Evolutionary conservation across 2,888 invertebrate genomes (phyloP).

Genomic region (Synanthedon formicaeformis): DNA sequence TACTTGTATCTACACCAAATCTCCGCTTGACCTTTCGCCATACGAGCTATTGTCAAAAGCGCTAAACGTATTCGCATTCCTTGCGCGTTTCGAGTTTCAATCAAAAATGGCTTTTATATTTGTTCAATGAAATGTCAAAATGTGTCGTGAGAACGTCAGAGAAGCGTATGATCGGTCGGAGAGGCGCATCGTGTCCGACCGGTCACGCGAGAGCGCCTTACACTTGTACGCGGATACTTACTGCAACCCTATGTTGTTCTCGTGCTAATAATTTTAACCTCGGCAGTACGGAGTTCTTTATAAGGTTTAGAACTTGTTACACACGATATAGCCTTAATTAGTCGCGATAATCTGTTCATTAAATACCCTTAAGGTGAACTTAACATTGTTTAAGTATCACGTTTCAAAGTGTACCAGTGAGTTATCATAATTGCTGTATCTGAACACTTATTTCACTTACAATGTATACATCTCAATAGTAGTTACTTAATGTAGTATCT

Average conservation of each 20-base stretch:
- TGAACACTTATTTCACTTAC: no score
- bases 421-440: no score
- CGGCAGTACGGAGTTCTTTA: slow-evolving; percentile 16
- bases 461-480: no score
- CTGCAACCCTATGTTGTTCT: slow-evolving; percentile 21
- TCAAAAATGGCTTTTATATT: slow-evolving; percentile 62
- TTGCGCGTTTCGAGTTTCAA: slow-evolving; percentile 34
- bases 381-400: neutral
- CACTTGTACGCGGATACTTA: slow-evolving; percentile 29
- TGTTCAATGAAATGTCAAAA: slow-evolving; percentile 66
- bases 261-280: slow-evolving; percentile 42
- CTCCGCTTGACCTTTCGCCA: slow-evolving; percentile 27
- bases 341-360: neutral
- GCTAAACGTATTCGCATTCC: slow-evolving; percentile 36
- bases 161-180: slow-evolving; percentile 34
- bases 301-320: neutral
- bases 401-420: no score
- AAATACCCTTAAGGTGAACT: neutral
- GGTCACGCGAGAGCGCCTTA: slow-evolving; percentile 36
- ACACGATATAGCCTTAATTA: neutral
- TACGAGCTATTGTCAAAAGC: slow-evolving; percentile 24
- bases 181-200: slow-evolving; percentile 42
- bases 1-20: slow-evolving; percentile 32
- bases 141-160: slow-evolving; percentile 57
- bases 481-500: no score